A percentile compares a stretch with the other conserved stretches of the same genome.
phyloP scores from a whole-genome alignment of 1,140 invertebrate species.

The Drosophila neocordata region DNA sequence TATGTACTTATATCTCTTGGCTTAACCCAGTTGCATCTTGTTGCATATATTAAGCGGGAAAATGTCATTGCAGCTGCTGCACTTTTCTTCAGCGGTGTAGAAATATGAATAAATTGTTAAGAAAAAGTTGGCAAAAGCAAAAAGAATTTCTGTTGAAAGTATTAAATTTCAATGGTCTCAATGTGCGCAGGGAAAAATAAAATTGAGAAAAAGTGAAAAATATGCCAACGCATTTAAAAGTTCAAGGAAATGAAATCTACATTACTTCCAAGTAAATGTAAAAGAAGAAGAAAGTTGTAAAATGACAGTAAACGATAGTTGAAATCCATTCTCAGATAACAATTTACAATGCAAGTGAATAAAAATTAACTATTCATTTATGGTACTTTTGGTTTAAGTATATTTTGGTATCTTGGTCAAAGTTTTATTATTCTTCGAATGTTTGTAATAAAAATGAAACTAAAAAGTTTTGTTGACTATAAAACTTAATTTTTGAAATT shows the following conservation, averaged over 20 bases:
- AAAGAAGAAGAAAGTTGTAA: neutral
- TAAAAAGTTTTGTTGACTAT: too few species aligned
- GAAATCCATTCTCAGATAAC: neutral
- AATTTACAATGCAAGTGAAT: neutral
- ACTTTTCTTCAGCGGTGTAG: neutral
- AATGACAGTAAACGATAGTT: neutral
- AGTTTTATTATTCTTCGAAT: too few species aligned
- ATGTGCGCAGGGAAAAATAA: neutral
- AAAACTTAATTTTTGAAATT: too few species aligned
- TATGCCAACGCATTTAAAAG: neutral
- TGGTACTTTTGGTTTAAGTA: too few species aligned
- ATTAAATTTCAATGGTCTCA: conserved; percentile 29
- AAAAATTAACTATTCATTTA: neutral
- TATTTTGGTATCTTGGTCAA: too few species aligned
- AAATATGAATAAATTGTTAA: conserved; percentile 72
- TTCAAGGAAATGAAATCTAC: conserved; percentile 7
- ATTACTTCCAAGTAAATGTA: neutral
- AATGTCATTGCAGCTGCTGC: conserved; percentile 50
- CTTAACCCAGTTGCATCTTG: conserved; percentile 21
- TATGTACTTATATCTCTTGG: conserved; percentile 4
- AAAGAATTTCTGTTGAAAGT: conserved; percentile 26
- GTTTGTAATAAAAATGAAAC: too few species aligned
- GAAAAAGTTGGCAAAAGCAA: conserved; percentile 25
- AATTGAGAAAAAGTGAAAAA: neutral
- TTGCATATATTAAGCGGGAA: conserved; percentile 38